Percentiles rank a stretch among this genome's conserved stretches.
These are phyloP conservation scores for Lepidonotus clava DNA, from an alignment of 2,888 invertebrate species.

Conservation along the genomic window DNA sequence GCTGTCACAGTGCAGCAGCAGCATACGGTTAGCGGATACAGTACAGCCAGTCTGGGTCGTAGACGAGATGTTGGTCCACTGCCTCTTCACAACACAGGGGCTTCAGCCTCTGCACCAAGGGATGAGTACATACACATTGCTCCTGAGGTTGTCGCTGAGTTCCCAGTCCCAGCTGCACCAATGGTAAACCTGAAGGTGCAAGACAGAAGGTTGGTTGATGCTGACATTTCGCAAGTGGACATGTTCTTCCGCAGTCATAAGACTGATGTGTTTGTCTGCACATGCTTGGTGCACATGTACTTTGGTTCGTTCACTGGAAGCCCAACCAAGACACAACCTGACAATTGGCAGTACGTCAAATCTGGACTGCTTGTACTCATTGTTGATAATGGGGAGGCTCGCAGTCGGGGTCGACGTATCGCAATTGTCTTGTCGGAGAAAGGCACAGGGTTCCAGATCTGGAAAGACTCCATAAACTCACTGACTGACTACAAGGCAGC, in stretches of 20 bases:
- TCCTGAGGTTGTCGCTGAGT: conserved; percentile 40
- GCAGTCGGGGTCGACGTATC: conserved; percentile 80
- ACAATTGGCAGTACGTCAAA: conserved; percentile 86
- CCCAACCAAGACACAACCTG: not conserved
- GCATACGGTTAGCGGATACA: not conserved
- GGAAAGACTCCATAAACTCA: conserved; percentile 91
- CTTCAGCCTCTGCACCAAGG: conserved; percentile 63
- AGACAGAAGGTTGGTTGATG: conserved; percentile 65
- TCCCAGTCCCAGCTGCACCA: conserved; percentile 31
- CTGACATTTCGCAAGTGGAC: conserved; percentile 77
- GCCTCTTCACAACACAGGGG: conserved; percentile 58
- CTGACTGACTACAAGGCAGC: conserved; percentile 87
- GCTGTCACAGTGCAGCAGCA: not conserved
- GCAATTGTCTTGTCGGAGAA: conserved; percentile 88
- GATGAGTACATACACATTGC: conserved; percentile 49
- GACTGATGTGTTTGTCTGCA: conserved; percentile 89
- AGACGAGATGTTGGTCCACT: not conserved
- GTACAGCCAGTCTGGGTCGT: not conserved
- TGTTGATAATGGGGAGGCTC: conserved; percentile 88
- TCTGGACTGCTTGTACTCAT: conserved; percentile 90
- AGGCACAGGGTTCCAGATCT: conserved; percentile 90
- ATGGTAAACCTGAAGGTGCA: conserved; percentile 41
- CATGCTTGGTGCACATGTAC: conserved; percentile 85
- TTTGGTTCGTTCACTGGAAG: conserved; percentile 70
- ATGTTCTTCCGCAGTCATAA: conserved; percentile 85